Base-by-base conservation (phyloP, 2,888 invertebrate species). In the Drosophila nr. perissopoda region DNA sequence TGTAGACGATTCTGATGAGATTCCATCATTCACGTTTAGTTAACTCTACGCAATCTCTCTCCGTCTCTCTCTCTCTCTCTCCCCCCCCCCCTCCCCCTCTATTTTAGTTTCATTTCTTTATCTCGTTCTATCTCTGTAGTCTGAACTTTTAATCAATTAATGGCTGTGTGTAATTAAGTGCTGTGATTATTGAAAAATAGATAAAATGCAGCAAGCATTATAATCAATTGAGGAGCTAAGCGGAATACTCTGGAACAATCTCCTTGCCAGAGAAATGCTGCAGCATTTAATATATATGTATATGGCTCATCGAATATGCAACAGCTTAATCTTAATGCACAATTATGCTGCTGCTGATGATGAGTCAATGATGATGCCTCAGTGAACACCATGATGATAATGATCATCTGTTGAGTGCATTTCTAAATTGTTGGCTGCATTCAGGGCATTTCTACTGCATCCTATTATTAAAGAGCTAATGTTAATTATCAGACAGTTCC, bases 91-190 rank as follows among this genome's bases (percentile, higher is more conserved):
- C 49, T 11, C n/a, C 8, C 8, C n/a, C 4, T 21, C n/a, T n/a
- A 4, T 10, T 1, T 56, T 18, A 10, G 18, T 53, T 5, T 11
- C 2, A 18, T 36, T 11, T 18, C 1, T 10, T 11, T 54, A 25
- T 29, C 11, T 38, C 11, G 6, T 16, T 38, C 18, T 6, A 18
- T 36, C 38, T 18, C 3, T 54, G 6, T 25, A 27, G 42, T 66
- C 36, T 61, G 66, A 57, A 42, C 56, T 73, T 70, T 72, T 71
- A 76, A 89, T 89, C 74, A 75, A 73, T 85, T 85, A 85, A 82
- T 88, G 56, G 69, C 63, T 66, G 60, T 54, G 60, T 51, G 59
- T 77, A 83, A 86, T 75, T 80, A 74, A 82, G 69, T 63, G 82
- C 90, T 59, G 70, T 72, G 79, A 79, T 75, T 75, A 66, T 63